Percentiles rank a stretch among this genome's conserved stretches.
These are phyloP conservation scores for Scaptomyza caliginosa DNA, from an alignment of 2,888 invertebrate species.

Conservation along the genomic window DNA sequence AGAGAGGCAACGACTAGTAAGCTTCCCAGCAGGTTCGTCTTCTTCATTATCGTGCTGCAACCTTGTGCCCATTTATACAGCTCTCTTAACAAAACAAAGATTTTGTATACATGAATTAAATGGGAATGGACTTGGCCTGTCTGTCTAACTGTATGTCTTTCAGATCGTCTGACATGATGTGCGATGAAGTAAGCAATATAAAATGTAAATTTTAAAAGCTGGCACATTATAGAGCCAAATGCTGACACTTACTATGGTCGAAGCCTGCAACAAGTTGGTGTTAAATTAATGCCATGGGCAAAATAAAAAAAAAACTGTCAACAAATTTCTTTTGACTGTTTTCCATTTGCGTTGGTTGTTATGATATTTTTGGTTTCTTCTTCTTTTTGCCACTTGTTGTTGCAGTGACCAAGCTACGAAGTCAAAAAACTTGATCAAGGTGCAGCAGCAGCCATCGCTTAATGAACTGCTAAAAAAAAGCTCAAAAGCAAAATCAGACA, in stretches of 20 bases:
- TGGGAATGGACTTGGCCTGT: constrained; percentile 46
- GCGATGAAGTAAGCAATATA: constrained; percentile 55
- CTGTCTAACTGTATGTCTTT: constrained; percentile 7
- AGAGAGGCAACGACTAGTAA: constrained; percentile 30
- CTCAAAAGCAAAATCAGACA: constrained; percentile 12
- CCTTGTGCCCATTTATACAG: constrained; percentile 77
- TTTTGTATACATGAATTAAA: constrained; percentile 62
- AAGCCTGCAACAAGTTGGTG: constrained; percentile 34
- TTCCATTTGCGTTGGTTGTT: constrained; percentile 32
- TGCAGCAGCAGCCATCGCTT: constrained; percentile 28
- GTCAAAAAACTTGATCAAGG: constrained; percentile 75
- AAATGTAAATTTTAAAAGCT: constrained; percentile 58
- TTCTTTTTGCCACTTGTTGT: constrained; percentile 29
- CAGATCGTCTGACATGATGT: constrained; percentile 45
- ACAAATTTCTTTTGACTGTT: constrained; percentile 61
- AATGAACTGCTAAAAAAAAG: constrained; percentile 65
- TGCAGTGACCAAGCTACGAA: constrained; percentile 55
- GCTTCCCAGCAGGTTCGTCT: constrained; percentile 59
- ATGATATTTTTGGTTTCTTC: constrained; percentile 8
- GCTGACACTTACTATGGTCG: constrained; percentile 41
- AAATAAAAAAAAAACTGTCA: constrained; percentile 62
- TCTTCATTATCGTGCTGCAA: constrained; percentile 46
- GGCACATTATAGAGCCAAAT: constrained; percentile 60
- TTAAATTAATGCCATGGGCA: constrained; percentile 65
- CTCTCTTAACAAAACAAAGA: constrained; percentile 54